These are phyloP conservation scores for Cryptops parisi DNA, from an alignment of 2,888 invertebrate species.

Conservation along the genomic window DNA sequence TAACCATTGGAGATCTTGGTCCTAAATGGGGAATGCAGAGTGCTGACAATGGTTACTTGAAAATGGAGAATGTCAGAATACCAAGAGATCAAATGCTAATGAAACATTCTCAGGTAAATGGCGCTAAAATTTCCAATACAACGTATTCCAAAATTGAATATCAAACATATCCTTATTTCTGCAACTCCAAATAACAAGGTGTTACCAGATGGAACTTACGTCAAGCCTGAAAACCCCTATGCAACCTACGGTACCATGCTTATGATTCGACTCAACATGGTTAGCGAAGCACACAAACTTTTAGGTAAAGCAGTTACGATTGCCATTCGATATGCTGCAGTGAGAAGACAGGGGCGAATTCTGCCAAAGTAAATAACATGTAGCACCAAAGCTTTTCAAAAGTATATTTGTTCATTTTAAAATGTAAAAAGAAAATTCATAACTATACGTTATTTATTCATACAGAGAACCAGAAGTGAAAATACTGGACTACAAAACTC, in stretches of 20 bases:
- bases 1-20: constrained; percentile 89
- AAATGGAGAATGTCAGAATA: constrained; percentile 71
- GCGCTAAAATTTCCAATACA: too few species aligned
- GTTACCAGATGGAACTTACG: constrained; percentile 65
- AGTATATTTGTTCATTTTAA: constrained; percentile 16
- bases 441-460: constrained; percentile 24
- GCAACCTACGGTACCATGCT: constrained; percentile 86
- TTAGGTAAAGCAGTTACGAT: constrained; percentile 75
- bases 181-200: constrained; percentile 20
- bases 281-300: constrained; percentile 59
- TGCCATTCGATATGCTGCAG: constrained; percentile 77
- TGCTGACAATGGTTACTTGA: constrained; percentile 85
- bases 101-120: constrained; percentile 59
- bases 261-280: constrained; percentile 74
- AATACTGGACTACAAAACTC: constrained; percentile 84
- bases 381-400: not conserved
- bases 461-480: constrained; percentile 67
- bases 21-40: constrained; percentile 84
- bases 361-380: constrained; percentile 47
- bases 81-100: constrained; percentile 81
- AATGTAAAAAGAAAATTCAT: too few species aligned
- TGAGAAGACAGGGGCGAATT: constrained; percentile 76
- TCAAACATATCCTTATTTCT: too few species aligned
- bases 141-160: too few species aligned
- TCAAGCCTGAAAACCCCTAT: constrained; percentile 66